A percentile compares a stretch with the other conserved stretches of the same genome.
Conservation (phyloP, 2,888 invertebrate genomes). For the Hypomecis punctinalis region DNA sequence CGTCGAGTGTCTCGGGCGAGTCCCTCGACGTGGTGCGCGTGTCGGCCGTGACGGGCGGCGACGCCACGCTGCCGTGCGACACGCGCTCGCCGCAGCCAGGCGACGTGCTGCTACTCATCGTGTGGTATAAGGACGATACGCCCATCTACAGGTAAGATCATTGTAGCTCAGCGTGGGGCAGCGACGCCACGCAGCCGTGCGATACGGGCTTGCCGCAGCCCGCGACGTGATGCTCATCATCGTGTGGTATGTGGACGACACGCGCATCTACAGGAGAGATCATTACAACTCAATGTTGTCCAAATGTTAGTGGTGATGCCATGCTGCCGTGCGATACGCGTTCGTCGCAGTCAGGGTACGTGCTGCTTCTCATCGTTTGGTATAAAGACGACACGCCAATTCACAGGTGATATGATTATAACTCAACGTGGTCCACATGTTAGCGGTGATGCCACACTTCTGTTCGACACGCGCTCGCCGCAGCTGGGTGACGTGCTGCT, state of each 20-base stretch:
- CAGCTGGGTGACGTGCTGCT: slow-evolving; percentile 91
- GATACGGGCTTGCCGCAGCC: slow-evolving; percentile 90
- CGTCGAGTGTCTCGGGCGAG: slow-evolving; percentile 69
- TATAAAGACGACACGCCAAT: too few relatives aligned
- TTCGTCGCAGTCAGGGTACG: too few relatives aligned
- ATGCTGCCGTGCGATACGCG: too few relatives aligned
- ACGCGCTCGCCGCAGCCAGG: slow-evolving; percentile 90
- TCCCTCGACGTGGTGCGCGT: slow-evolving; percentile 86
- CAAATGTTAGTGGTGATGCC: too few relatives aligned
- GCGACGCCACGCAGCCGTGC: too few relatives aligned
- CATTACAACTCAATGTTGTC: too few relatives aligned
- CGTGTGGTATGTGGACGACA: slow-evolving; percentile 96
- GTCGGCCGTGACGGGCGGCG: slow-evolving; percentile 90
- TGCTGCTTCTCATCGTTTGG: too few relatives aligned
- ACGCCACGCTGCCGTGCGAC: slow-evolving; percentile 94
- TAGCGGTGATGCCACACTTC: slow-evolving; percentile 92
- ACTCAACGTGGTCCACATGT: slow-evolving; percentile 86
- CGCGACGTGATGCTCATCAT: slow-evolving; percentile 93
- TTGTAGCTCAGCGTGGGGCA: background rate
- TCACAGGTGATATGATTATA: too few relatives aligned
- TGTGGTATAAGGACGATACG: slow-evolving; percentile 96
- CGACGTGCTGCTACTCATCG: slow-evolving; percentile 93
- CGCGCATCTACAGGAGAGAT: slow-evolving; percentile 93
- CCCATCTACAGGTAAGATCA: slow-evolving; percentile 93
- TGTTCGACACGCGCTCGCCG: slow-evolving; percentile 93